Base-by-base conservation (phyloP, 2,888 invertebrate genomes). In the Doris montereyensis region DNA sequence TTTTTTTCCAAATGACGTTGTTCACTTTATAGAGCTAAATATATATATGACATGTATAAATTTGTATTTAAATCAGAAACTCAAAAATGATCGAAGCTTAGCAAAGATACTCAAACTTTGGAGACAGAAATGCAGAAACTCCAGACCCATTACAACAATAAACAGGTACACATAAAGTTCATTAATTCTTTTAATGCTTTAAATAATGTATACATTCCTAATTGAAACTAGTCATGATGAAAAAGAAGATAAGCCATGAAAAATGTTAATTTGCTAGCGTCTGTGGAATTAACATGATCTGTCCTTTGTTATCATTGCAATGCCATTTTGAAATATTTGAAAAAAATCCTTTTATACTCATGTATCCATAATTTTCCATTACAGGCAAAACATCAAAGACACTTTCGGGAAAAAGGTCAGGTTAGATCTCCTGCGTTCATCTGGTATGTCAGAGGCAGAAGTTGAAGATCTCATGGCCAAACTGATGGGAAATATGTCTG, bases 391-490 rank as follows among this genome's bases (percentile, higher is more conserved):
- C 57, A 89, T 32, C 81, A 88, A 57, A 84, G 85, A 70, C 88
- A 88, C 24, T 85, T 87, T 57, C 83, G 84, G 58, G 87, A 88
- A 68, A 84, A 82, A 26, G n/a, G 85, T 89, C 28, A 81, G 87
- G 26, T 80, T 84, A 21, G 87, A 88, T 71, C 79, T 90, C 10
- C 65, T 83, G 21, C 84, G 86, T 34, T 84, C 85, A 5, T 87
- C 89, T 3, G 87, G 87, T n/a, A 84, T 90, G 70, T 79, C 87
- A 4, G 89, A 89, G 28, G 82, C 84, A 26, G 89, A 89, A 85
- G 84, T 88, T 60, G 86, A 89, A 74, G 84, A 83, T 5, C 30
- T 89, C 24, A 84, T 89, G 80, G 85, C 85, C n/a, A 84, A 84
- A 58, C 82, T 88, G 58, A 85, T 83, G 68, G 83, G 82, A 24